Evolutionary conservation across 2,797 vertebrate genomes (phyloP).

Genomic region (Ambastaia sidthimunki): DNA sequence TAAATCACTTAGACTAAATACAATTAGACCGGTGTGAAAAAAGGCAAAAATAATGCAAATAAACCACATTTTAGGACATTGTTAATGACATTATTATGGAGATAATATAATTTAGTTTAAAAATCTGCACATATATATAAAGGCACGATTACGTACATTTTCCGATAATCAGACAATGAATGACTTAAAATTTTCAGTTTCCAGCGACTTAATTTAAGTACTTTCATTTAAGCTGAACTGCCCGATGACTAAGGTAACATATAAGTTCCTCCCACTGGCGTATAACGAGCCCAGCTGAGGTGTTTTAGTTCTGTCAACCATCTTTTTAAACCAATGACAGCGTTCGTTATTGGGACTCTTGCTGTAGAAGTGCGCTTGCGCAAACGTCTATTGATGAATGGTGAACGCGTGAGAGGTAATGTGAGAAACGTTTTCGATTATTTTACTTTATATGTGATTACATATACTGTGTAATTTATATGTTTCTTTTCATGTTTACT

Average conservation of each 20-base stretch:
- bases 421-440: not conserved
- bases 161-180: not conserved
- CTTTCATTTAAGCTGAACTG: not conserved
- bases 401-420: constrained; percentile 12
- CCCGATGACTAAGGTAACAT: not conserved
- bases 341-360: not conserved
- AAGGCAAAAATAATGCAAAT: not conserved
- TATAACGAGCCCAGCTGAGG: not conserved
- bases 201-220: too few relatives aligned
- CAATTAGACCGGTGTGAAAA: not conserved
- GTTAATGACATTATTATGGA: not conserved
- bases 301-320: constrained; percentile 2
- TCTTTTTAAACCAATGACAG: constrained; percentile 15
- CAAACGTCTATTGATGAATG: not conserved
- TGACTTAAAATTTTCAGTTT: not conserved
- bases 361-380: constrained; percentile 3
- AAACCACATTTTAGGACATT: not conserved
- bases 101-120: not conserved
- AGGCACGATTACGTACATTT: not conserved
- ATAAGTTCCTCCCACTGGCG: not conserved
- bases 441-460: not conserved
- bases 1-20: not conserved
- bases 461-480: not conserved
- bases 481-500: not conserved
- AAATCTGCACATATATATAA: too few relatives aligned